These are phyloP conservation scores for Pristionchus maxplancki DNA, from an alignment of 2,888 invertebrate species.

Conservation along the genomic window DNA sequence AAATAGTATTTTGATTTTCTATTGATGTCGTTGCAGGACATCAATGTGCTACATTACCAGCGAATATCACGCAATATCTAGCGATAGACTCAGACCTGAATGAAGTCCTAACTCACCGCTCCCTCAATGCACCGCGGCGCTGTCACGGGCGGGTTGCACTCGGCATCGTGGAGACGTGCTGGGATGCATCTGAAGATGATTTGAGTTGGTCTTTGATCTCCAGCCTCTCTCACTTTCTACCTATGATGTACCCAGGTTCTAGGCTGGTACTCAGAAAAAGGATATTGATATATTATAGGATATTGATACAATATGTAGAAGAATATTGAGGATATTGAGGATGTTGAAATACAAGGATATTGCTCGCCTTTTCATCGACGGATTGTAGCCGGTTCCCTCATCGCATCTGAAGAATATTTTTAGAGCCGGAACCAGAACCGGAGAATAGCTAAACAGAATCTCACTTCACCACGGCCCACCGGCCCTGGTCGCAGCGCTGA, in stretches of 20 bases:
- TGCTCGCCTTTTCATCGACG: background rate
- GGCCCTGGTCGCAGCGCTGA: constrained; percentile 12
- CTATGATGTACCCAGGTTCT: too few relatives aligned
- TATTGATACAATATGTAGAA: too few relatives aligned
- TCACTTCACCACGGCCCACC: background rate
- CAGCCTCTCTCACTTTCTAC: too few relatives aligned
- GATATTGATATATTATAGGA: too few relatives aligned
- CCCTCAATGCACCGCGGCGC: constrained; percentile 32
- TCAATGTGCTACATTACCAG: too few relatives aligned
- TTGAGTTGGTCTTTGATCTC: background rate
- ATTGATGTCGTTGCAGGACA: too few relatives aligned
- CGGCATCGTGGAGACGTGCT: background rate
- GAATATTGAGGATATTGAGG: too few relatives aligned
- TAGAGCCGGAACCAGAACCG: background rate
- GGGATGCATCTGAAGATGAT: constrained; percentile 2
- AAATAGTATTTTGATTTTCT: too few relatives aligned
- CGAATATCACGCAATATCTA: too few relatives aligned
- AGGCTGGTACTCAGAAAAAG: too few relatives aligned
- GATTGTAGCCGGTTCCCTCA: background rate
- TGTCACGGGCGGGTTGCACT: constrained; percentile 36
- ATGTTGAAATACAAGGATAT: too few relatives aligned
- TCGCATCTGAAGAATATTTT: background rate
- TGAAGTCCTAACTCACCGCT: constrained; percentile 28
- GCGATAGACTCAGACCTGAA: too few relatives aligned
- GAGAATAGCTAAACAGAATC: background rate